phyloP scores from a whole-genome alignment of 2,888 invertebrate genomes.

The Gari tellinella region DNA sequence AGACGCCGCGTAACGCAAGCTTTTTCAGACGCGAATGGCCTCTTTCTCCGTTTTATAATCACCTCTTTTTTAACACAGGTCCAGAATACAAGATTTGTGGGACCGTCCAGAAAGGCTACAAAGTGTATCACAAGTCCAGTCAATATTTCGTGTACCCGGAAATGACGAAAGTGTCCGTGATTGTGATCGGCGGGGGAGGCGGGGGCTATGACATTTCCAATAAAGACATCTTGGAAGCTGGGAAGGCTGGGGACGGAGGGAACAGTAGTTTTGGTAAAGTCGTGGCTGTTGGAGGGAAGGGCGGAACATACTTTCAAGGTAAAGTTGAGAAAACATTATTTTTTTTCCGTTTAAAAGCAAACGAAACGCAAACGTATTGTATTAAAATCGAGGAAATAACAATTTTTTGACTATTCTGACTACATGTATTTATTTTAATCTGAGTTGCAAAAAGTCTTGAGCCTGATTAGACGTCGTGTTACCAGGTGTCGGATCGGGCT shows the following conservation, averaged over 20 bases:
- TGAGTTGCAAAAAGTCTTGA: too few species aligned
- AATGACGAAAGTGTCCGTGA: constrained; percentile 40
- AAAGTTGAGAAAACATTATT: too few species aligned
- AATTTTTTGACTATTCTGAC: too few species aligned
- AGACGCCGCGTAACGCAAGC: too few species aligned
- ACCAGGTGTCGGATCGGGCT: too few species aligned
- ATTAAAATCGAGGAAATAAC: too few species aligned
- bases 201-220: constrained; percentile 53
- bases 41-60: too few species aligned
- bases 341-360: too few species aligned
- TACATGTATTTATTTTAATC: too few species aligned
- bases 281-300: constrained; percentile 38
- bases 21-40: too few species aligned
- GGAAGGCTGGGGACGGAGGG: constrained; percentile 55
- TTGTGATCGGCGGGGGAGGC: constrained; percentile 57
- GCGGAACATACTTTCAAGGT: constrained; percentile 36
- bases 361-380: too few species aligned
- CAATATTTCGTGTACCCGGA: constrained; percentile 45
- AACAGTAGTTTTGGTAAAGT: constrained; percentile 45
- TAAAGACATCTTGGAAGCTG: constrained; percentile 1
- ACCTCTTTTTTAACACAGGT: not conserved
- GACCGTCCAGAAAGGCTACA: constrained; percentile 35
- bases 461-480: too few species aligned
- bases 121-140: constrained; percentile 45
- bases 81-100: constrained; percentile 55